These are phyloP conservation scores for Lepidocyrtoides sp. DNA, from an alignment of 2,888 invertebrate species.

Conservation along the genomic window DNA sequence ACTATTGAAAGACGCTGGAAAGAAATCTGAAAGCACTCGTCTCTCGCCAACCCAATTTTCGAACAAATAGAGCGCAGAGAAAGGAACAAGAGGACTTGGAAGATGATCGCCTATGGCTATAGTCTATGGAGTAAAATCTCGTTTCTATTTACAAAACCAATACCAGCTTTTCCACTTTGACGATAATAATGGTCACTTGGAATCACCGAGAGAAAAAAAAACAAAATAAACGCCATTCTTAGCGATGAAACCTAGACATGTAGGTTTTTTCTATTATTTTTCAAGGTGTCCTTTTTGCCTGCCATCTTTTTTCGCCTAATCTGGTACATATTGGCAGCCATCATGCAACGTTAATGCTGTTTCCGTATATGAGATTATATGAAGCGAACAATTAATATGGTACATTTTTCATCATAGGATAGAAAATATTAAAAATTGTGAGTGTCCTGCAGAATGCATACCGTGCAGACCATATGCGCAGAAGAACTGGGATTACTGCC, in stretches of 20 bases:
- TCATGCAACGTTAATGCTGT: too few relatives aligned
- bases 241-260: not conserved
- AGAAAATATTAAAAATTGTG: too few relatives aligned
- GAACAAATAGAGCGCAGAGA: constrained; percentile 27
- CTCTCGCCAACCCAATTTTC: constrained; percentile 17
- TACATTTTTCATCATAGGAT: too few relatives aligned
- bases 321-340: too few relatives aligned
- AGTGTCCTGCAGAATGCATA: not conserved
- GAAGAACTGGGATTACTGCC: too few relatives aligned
- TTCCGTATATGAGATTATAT: too few relatives aligned
- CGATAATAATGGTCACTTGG: constrained; percentile 57
- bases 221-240: not conserved
- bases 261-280: not conserved
- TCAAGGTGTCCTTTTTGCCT: not conserved
- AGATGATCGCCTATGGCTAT: constrained; percentile 43
- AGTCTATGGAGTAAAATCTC: constrained; percentile 32
- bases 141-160: constrained; percentile 47
- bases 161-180: not conserved
- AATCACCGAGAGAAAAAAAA: constrained; percentile 32
- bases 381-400: too few relatives aligned
- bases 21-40: constrained; percentile 13
- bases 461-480: not conserved
- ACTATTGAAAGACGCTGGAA: not conserved
- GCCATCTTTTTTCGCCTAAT: too few relatives aligned
- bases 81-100: not conserved